Evolutionary conservation across 2,113 vertebrate species (phyloP), one percentile per base, ranked within the genome.

Genomic region (Polypterus bichir): DNA sequence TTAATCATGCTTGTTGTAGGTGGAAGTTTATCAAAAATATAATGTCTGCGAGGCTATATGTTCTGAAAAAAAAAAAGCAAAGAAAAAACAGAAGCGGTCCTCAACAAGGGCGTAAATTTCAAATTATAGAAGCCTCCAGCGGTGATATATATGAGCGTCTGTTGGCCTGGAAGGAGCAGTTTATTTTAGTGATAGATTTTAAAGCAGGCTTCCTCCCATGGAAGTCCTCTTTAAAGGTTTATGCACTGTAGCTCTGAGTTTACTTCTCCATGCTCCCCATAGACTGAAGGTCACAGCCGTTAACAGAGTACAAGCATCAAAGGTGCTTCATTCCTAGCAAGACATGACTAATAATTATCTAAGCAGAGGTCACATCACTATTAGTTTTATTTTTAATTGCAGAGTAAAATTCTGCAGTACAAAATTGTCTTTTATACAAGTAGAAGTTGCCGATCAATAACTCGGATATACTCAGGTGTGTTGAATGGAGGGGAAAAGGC

Each of bases 21-120:
- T 74, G 86, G 85, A 91, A 90, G 89, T 94, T 94, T 92, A 91
- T 94, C 89, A 93, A 90, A 90, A 78, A 78, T 81, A 87, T 89
- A 85, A 89, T 74, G 74, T 79, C 81, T 80, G 70, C 78, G 84
- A 80, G 80, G 85, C 80, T 85, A 78, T 78, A 68, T 76, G 80
- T 76, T 71, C 74, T 75, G 69, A 44, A 66, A 75, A 75, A 78
- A 73, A 79, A 69, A 69, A 77, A 67, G 61, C 47, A 64, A 67
- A 44, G 46, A 11, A 55, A 62, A 10, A 52, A 45, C 46, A 63
- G 5, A 57, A 10, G 48, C 4, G 55, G 47, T 61, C 72, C 79
- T 74, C 66, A 65, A 66, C 61, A 72, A 68, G 71, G 77, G 78
- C 80, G 79, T 87, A 87, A 87, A 86, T 88, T 84, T 88, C 78